Evolutionary conservation across 2,113 vertebrate species (phyloP), one percentile per base, ranked within the genome.

Genomic region (Microcebus jonahi): DNA sequence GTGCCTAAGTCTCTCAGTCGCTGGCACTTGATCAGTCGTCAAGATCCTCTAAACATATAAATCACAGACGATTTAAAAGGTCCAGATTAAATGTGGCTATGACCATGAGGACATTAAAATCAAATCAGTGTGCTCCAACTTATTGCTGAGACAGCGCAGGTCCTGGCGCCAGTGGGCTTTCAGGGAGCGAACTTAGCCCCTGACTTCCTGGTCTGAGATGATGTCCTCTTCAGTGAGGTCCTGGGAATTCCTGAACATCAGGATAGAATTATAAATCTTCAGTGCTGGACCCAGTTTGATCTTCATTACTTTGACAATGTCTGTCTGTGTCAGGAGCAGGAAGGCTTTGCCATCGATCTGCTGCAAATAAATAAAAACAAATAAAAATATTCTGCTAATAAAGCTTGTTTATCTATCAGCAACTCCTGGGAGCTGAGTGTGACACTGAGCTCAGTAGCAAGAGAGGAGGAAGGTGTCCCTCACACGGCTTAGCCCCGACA

Each of bases 321-420:
- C 99, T 0, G 95, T 98, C 97, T 99, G 99, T n/a, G 99, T 99
- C 88, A 99, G 99, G 48, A 99, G 99, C 83, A 99, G 99, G 97
- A 99, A 99, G 71, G 99, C 99, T 97, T 99, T 99, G 0, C 99
- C 99, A 0, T 99, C 99, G 6, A 99, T 99, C 98, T 99, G 99
- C 99, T 99, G 90, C 3, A 91, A 53, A 71, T 55, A 57, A 42
- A 86, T 2, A 53, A 75, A 23, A 25, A 0, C 3, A 75, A 42
- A 48, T 4, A 8, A 90, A 59, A 45, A n/a, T 9, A 29, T 12
- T 18, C 55, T 50, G 29, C 25, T 36, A 13, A 0, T 12, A 6
- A 50, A 20, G 68, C 8, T 25, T 9, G 31, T 45, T 65, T 86
- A 9, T 17, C 36, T 13, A 6, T 21, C 8, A 25, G 34, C 3